Conservation (phyloP, 2,797 vertebrate genomes). For the Clarias laeviceps region DNA sequence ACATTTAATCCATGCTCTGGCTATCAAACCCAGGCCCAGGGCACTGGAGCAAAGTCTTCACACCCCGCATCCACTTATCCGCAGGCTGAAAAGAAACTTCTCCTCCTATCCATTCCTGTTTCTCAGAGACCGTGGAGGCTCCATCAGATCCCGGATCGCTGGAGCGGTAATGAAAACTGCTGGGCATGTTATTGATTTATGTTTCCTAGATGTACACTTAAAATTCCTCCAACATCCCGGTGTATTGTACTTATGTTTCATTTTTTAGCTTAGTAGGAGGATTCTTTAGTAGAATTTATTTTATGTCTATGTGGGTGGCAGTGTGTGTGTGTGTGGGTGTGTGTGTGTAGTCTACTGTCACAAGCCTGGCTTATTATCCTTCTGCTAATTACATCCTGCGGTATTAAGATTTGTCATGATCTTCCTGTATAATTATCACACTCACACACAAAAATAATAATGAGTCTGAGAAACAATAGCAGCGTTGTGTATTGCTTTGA, state of each 20-base stretch:
- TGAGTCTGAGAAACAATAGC: conserved; percentile 30
- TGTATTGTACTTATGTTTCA: conserved; percentile 6
- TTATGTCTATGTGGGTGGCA: neutral
- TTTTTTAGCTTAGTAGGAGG: neutral
- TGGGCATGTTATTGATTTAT: conserved; percentile 8
- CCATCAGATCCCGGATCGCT: neutral
- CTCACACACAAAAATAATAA: neutral
- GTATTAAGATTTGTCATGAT: conserved; percentile 46
- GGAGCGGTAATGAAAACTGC: neutral
- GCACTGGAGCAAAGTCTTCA: conserved; percentile 20
- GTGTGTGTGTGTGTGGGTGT: neutral
- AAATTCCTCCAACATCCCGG: neutral
- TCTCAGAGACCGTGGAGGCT: neutral
- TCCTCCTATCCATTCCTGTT: neutral
- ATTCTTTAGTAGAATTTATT: conserved; percentile 19
- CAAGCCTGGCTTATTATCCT: conserved; percentile 37
- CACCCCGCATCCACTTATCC: conserved; percentile 23
- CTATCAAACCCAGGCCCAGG: conserved; percentile 46
- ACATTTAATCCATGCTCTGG: conserved; percentile 39
- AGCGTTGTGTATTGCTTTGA: neutral
- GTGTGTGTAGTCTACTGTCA: conserved; percentile 34
- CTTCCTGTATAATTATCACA: conserved; percentile 45
- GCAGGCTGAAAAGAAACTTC: conserved; percentile 11
- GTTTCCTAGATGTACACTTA: conserved; percentile 6
- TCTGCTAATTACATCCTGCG: conserved; percentile 42